A percentile compares a stretch with the other conserved stretches of the same genome.
These are phyloP conservation scores for Enteromius anoplus DNA, from an alignment of 2,797 vertebrate species.

Conservation along the genomic window DNA sequence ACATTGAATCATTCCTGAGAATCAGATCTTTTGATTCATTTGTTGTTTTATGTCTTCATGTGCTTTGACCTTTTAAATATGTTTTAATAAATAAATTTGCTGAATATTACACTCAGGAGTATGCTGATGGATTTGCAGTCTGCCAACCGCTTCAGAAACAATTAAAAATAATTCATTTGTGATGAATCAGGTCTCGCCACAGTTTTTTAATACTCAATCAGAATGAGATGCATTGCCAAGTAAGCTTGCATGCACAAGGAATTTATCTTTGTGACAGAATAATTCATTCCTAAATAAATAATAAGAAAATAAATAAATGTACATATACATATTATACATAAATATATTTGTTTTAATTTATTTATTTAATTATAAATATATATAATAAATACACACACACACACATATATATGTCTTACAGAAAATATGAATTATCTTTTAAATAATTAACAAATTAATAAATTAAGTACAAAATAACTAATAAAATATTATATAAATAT, in stretches of 20 bases:
- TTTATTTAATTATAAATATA: too few species aligned
- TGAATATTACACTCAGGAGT: neutral
- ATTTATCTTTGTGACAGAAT: neutral
- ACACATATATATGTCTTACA: too few species aligned
- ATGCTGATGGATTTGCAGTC: neutral
- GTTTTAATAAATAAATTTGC: neutral
- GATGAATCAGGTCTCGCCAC: neutral
- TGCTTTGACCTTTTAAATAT: neutral
- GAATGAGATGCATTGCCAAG: neutral
- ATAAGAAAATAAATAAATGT: neutral
- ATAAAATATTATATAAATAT: too few species aligned
- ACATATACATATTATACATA: neutral
- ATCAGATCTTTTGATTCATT: neutral
- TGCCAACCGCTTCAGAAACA: neutral
- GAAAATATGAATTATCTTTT: too few species aligned
- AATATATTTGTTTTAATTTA: too few species aligned
- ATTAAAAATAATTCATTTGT: neutral
- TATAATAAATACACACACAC: too few species aligned
- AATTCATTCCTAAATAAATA: neutral
- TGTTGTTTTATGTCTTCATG: neutral
- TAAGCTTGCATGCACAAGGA: neutral
- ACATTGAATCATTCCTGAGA: neutral
- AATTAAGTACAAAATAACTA: too few species aligned
- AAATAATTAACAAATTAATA: too few species aligned
- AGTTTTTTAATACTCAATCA: neutral